phyloP scores from a whole-genome alignment of 2,797 vertebrate genomes.

The Euthynnus affinis region DNA sequence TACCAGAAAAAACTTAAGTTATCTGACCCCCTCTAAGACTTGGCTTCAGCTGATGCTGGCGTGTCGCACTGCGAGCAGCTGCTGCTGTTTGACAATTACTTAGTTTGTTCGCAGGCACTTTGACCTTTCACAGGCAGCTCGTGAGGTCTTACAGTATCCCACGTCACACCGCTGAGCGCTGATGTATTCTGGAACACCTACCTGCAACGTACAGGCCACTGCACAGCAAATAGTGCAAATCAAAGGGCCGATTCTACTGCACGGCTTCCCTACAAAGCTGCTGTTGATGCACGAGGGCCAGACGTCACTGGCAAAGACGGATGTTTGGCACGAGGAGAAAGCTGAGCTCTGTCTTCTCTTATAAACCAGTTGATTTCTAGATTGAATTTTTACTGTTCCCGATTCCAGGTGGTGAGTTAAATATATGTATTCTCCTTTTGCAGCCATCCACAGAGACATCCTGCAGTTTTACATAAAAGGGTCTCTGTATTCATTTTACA shows the following conservation, averaged over 20 bases:
- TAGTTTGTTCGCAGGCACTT: constrained; percentile 48
- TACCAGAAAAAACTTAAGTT: neutral
- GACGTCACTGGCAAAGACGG: constrained; percentile 49
- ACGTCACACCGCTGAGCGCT: constrained; percentile 10
- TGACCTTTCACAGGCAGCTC: constrained; percentile 51
- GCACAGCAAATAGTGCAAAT: constrained; percentile 44
- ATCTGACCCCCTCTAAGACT: constrained; percentile 37
- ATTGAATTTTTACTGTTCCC: constrained; percentile 43
- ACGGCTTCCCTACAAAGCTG: constrained; percentile 57
- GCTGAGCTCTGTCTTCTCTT: constrained; percentile 55
- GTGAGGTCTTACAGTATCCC: constrained; percentile 22
- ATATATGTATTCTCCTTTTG: constrained; percentile 53
- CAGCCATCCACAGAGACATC: constrained; percentile 56
- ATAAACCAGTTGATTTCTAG: constrained; percentile 52
- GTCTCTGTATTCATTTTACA: constrained; percentile 39
- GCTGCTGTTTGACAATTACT: constrained; percentile 47
- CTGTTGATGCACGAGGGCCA: constrained; percentile 59
- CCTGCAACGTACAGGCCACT: constrained; percentile 27
- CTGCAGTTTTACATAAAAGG: constrained; percentile 43
- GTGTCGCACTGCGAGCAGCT: constrained; percentile 28
- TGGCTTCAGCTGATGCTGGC: constrained; percentile 44
- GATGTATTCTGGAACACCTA: constrained; percentile 42
- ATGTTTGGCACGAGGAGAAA: constrained; percentile 59
- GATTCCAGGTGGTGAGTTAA: constrained; percentile 47
- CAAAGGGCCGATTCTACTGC: constrained; percentile 53